Percentiles rank a stretch among this genome's conserved stretches.
These are phyloP conservation scores for Acanthaster planci DNA, from an alignment of 35 echinoderm and acorn worm genomes.

Conservation along the genomic window DNA sequence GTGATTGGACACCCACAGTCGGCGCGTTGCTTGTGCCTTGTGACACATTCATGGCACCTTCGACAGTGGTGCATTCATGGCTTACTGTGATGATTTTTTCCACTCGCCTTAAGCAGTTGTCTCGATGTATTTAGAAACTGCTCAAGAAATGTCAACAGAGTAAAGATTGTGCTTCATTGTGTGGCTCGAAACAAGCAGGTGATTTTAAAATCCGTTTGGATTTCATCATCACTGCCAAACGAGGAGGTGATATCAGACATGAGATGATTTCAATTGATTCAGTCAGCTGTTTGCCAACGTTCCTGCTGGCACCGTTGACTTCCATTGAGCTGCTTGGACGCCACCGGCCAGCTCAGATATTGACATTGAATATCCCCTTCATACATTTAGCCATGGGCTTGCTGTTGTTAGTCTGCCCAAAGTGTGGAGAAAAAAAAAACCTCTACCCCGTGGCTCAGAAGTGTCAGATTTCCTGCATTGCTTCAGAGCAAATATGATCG, in stretches of 20 bases:
- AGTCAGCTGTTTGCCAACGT: neutral
- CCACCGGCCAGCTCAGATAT: neutral
- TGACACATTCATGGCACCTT: conserved; percentile 15
- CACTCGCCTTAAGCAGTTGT: neutral
- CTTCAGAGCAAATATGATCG: conserved; percentile 17
- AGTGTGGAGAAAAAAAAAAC: neutral
- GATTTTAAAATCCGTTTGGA: too few relatives aligned
- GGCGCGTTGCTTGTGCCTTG: neutral
- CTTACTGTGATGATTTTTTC: neutral
- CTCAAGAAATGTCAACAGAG: too few relatives aligned
- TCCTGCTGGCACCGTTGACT: neutral
- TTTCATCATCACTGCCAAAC: too few relatives aligned
- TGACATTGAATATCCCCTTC: conserved; percentile 27
- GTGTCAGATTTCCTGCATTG: conserved; percentile 17
- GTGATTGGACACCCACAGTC: neutral
- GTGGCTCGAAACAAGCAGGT: too few relatives aligned
- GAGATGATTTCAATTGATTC: neutral
- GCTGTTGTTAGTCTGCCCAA: neutral
- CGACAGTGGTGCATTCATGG: neutral
- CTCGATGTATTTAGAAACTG: too few relatives aligned
- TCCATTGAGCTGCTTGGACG: neutral
- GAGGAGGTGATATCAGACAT: neutral
- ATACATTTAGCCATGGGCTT: neutral
- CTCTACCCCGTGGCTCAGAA: neutral
- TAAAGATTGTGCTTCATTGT: too few relatives aligned